Evolutionary conservation across 2,888 invertebrate species (phyloP).

Genomic region (Anticlea derivata): DNA sequence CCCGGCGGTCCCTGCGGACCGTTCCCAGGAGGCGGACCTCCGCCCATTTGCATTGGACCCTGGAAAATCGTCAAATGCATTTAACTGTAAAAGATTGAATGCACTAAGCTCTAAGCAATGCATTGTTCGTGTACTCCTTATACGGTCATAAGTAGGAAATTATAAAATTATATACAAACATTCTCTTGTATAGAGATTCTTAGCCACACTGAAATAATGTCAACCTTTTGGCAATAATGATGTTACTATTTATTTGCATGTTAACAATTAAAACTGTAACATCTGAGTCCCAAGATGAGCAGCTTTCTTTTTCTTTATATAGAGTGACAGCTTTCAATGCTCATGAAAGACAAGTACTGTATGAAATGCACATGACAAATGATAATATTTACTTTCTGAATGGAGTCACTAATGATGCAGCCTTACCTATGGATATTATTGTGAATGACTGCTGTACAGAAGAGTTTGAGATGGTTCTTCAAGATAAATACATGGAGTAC

Average conservation of each 20-base stretch:
- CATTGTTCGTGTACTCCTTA: no score
- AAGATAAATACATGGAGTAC: constrained; percentile 55
- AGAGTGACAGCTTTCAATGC: constrained; percentile 64
- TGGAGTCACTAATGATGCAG: constrained; percentile 67
- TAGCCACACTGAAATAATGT: constrained; percentile 24
- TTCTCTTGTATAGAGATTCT: neutral
- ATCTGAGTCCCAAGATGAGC: constrained; percentile 18
- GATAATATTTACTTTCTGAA: constrained; percentile 56
- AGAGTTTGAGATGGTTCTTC: constrained; percentile 53
- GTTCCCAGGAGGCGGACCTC: constrained; percentile 71
- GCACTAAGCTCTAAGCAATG: neutral
- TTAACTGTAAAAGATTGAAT: no score
- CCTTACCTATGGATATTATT: constrained; percentile 60
- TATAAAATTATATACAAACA: no score
- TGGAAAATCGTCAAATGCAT: constrained; percentile 32
- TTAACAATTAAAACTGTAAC: constrained; percentile 12
- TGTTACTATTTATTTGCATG: constrained; percentile 10
- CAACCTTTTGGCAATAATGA: constrained; percentile 5
- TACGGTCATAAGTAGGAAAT: no score
- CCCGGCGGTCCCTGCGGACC: constrained; percentile 58
- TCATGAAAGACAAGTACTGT: constrained; percentile 57
- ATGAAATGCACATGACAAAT: constrained; percentile 46
- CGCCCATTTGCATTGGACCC: constrained; percentile 74
- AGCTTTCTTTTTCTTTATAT: constrained; percentile 53
- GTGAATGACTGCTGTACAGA: constrained; percentile 44